Conservation (phyloP, 2,888 invertebrate genomes). For the Deroplatys truncata region DNA sequence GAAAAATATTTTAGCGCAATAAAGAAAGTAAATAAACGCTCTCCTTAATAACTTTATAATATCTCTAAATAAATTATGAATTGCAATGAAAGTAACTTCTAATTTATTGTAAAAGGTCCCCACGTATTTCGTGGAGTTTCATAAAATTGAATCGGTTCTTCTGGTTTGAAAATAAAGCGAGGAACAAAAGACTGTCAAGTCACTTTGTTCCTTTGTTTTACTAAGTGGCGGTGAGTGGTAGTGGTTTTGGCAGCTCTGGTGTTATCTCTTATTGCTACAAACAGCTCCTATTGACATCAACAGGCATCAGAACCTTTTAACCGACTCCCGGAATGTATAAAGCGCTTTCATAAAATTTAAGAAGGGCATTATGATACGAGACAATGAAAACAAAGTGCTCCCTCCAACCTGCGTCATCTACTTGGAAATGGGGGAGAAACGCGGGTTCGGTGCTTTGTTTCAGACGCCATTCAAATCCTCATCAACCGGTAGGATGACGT, state of each 20-base stretch:
- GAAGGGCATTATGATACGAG: background rate
- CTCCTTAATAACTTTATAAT: no score
- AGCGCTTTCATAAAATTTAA: background rate
- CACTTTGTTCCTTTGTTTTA: background rate
- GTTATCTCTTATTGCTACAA: background rate
- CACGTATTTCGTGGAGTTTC: background rate
- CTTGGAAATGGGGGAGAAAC: background rate
- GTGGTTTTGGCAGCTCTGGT: background rate
- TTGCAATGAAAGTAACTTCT: background rate
- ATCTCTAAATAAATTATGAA: no score
- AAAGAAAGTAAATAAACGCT: no score
- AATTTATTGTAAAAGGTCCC: background rate
- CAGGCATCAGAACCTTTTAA: background rate
- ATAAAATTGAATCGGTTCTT: background rate
- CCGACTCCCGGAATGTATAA: background rate
- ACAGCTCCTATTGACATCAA: background rate
- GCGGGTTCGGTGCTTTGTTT: conserved; percentile 2
- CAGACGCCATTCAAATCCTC: conserved; percentile 3
- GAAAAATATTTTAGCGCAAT: no score
- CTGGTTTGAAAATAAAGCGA: background rate
- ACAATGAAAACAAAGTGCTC: background rate
- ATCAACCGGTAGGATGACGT: background rate
- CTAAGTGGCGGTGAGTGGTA: background rate
- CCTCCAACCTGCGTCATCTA: background rate
- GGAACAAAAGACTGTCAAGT: background rate